Percentiles rank a stretch among this genome's conserved stretches.
phyloP scores from a whole-genome alignment of 2,113 vertebrate genomes.

The Epinephelus cyanopodus region DNA sequence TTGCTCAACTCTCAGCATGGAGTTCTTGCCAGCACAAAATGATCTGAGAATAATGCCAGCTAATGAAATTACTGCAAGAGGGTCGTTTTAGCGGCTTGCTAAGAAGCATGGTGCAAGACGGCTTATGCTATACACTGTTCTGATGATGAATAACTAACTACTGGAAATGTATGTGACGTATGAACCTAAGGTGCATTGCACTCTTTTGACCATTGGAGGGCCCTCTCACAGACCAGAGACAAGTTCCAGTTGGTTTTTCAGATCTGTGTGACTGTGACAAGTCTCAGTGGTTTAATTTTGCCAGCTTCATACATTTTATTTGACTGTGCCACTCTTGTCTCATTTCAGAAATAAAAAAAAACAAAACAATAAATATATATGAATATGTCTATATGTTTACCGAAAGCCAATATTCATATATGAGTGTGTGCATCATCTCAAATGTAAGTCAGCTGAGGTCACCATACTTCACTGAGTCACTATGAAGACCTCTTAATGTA shows the following conservation, averaged over 20 bases:
- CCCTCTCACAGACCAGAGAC: constrained; percentile 14
- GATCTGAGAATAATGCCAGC: not conserved
- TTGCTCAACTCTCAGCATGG: not conserved
- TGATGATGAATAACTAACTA: not conserved
- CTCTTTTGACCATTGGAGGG: constrained; percentile 59
- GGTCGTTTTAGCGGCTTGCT: not conserved
- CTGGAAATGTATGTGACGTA: not conserved
- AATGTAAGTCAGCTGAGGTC: constrained; percentile 54
- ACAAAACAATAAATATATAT: not conserved
- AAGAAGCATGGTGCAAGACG: not conserved
- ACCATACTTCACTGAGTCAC: constrained; percentile 49
- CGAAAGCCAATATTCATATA: not conserved
- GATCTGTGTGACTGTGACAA: not conserved
- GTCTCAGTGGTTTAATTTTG: not conserved
- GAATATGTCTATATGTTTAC: not conserved
- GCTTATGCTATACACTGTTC: not conserved
- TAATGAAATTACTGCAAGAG: constrained; percentile 6
- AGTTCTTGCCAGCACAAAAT: not conserved
- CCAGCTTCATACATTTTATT: not conserved
- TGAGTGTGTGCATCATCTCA: not conserved
- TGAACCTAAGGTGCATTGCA: constrained; percentile 24
- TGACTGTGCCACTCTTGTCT: not conserved
- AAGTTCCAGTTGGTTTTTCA: not conserved
- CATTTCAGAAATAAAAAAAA: not conserved
- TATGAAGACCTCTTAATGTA: constrained; percentile 56